Base-by-base conservation (phyloP, 2,888 invertebrate species). In the Cataglyphis albicans region DNA sequence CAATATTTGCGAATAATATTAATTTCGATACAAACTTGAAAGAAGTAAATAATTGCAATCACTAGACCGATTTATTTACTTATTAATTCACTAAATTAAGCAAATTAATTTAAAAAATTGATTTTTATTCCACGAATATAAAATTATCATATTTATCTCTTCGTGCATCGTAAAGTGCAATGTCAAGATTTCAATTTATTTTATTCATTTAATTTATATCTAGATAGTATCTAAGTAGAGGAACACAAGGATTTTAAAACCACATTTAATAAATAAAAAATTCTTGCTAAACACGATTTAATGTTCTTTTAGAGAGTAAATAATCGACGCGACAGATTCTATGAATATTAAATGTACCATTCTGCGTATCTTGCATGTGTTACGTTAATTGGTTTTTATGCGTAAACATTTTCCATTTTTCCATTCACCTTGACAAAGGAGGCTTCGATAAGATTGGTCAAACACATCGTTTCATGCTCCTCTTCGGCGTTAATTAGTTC, bases 401-500 rank as follows among this genome's bases (percentile, higher is more conserved):
- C 38, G 32, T 44, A 52, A 83, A 83, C 32, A 83, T 84, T 83
- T 82, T 82, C 61, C 65, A 70, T 81, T 82, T 29, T 29, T 29
- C 29, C 29, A 2, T 29, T 82, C 59, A 78, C 48, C 48, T 72
- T 57, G 76, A 9, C 21, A 44, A 38, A 57, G 44, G 72, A 63
- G 48, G 67, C 61, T 75, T 81, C 72, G 68, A 18, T 10, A 18
- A 48, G 61, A 82, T 64, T 44, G 81, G 44, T 64, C 55, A 32
- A 32, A 61, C 44, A 35, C 59, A n/a, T 25, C 32, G 57, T 67
- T 81, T 81, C 59, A 81, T 32, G 72, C 81, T 61, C 25, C 83
- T 83, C 68, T 74, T 74, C 81, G 70, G 68, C 84, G 86, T 86
- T 87, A 89, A 89, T 89, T 89, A 89, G 84, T 81, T 52, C 52